phyloP scores from a whole-genome alignment of 2,797 vertebrate genomes.

The Pseudochirops cupreus region DNA sequence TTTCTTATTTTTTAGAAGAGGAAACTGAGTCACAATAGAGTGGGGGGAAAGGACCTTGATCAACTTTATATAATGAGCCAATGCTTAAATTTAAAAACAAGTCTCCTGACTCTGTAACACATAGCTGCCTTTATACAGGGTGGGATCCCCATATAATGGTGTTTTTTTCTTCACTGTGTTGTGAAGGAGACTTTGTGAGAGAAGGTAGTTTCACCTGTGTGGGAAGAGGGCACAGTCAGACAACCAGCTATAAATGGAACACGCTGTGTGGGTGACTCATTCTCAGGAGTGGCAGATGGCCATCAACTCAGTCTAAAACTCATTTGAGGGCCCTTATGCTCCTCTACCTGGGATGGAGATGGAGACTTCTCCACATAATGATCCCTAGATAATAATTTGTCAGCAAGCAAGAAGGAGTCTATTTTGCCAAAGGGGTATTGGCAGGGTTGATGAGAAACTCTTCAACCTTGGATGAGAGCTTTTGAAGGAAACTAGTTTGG shows the following conservation, averaged over 20 bases:
- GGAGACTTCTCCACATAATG: background rate
- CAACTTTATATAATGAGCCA: background rate
- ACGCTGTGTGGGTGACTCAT: background rate
- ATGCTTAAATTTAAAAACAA: background rate
- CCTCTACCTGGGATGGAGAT: background rate
- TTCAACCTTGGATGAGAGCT: background rate
- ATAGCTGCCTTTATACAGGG: background rate
- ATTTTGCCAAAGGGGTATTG: background rate
- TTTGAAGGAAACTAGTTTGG: background rate
- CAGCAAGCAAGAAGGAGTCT: background rate
- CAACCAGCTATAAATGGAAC: background rate
- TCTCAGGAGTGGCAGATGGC: background rate
- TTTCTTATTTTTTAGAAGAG: background rate
- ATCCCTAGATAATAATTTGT: constrained; percentile 5
- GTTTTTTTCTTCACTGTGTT: background rate
- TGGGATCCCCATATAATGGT: background rate
- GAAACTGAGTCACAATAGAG: background rate
- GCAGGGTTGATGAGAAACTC: background rate
- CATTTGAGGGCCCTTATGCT: background rate
- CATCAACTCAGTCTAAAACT: background rate
- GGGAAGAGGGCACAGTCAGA: background rate
- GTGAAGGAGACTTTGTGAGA: background rate
- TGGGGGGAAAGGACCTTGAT: background rate
- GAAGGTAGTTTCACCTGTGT: background rate
- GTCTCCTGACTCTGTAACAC: background rate